Base-by-base conservation (phyloP, 2,888 invertebrate species). In the Cheilosia variabilis region DNA sequence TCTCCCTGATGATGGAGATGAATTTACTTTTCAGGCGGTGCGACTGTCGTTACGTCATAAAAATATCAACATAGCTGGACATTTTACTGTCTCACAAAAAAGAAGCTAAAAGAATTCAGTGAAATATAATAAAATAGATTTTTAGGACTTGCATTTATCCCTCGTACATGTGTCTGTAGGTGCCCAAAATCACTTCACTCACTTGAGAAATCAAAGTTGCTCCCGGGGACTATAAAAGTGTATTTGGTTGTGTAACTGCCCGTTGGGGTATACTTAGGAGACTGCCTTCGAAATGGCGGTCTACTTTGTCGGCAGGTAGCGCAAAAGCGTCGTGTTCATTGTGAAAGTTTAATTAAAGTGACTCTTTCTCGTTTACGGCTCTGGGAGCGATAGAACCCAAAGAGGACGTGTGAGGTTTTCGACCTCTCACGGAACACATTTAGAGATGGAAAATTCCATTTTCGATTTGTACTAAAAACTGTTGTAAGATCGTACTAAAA, bases 81-180 rank as follows among this genome's bases (percentile, higher is more conserved):
- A 13, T 0, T 37, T 37, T 4, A 37, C 0, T 7, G 45, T 45
- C 15, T 17, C 22, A 15, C 1, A 43, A 37, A 24, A 43, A 24
- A 45, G n/a, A 43, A 24, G 15, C 13, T 37, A 4, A 37, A 37
- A n/a, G 9, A 22, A n/a, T 17, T 5, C 41, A 4, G 13, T 1
- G 19, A 17, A 45, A 19, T 31, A 43, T 22, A 52, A 43, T 13
- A 52, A 66, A 76, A 76, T 76, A 58, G 66, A 76, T 76, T 66
- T 76, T 52, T 2, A 37, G 50, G 65, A 55, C 57, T 31, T 73
- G 22, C 43, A 62, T 9, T 5, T 34, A 41, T 62, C 45, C 45
- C 10, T n/a, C 7, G n/a, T 17, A 19, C 45, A 31, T 55, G 17
- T 24, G 0, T 34, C 24, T 57, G 34, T 34, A 2, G 3, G 24